These are phyloP conservation scores for Hipparchia semele DNA, from an alignment of 2,888 invertebrate genomes.

Conservation along the genomic window DNA sequence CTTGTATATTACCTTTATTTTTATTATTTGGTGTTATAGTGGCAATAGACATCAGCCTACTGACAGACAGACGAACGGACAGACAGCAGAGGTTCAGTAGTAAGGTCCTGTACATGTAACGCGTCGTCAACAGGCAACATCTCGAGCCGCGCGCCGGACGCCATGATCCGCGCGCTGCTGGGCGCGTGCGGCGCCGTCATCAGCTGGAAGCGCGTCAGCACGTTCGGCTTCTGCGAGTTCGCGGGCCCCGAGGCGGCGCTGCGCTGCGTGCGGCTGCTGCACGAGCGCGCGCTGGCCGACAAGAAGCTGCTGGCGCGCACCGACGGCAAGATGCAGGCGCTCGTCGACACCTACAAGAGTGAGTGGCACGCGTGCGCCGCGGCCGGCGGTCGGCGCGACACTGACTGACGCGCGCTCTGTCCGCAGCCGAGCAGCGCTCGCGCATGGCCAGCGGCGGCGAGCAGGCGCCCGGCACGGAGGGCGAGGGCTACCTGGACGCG, in stretches of 20 bases:
- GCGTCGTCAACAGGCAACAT: constrained; percentile 86
- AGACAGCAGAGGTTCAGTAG: no score
- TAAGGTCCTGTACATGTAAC: no score
- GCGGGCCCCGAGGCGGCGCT: constrained; percentile 96
- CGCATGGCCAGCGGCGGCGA: constrained; percentile 62
- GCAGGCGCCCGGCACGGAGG: constrained; percentile 69
- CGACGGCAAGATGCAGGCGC: constrained; percentile 97
- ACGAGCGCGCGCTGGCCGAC: constrained; percentile 96
- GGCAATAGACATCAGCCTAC: no score
- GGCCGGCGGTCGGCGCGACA: no score
- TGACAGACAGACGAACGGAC: no score
- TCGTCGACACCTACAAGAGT: constrained; percentile 97
- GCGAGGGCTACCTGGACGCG: constrained; percentile 86
- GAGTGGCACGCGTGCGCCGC: constrained; percentile 39
- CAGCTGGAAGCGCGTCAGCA: constrained; percentile 98
- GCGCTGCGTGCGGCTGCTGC: constrained; percentile 95
- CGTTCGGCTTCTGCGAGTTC: constrained; percentile 99
- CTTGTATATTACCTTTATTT: no score
- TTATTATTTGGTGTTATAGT: no score
- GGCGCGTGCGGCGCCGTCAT: constrained; percentile 96
- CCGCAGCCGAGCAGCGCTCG: constrained; percentile 62
- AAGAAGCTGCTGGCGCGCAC: constrained; percentile 97
- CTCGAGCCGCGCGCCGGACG: constrained; percentile 96
- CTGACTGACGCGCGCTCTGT: no score
- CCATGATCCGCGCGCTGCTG: constrained; percentile 96